Percentiles rank a stretch among this genome's conserved stretches.
These are phyloP conservation scores for Tetropium fuscum DNA, from an alignment of 2,888 invertebrate genomes.

Conservation along the genomic window DNA sequence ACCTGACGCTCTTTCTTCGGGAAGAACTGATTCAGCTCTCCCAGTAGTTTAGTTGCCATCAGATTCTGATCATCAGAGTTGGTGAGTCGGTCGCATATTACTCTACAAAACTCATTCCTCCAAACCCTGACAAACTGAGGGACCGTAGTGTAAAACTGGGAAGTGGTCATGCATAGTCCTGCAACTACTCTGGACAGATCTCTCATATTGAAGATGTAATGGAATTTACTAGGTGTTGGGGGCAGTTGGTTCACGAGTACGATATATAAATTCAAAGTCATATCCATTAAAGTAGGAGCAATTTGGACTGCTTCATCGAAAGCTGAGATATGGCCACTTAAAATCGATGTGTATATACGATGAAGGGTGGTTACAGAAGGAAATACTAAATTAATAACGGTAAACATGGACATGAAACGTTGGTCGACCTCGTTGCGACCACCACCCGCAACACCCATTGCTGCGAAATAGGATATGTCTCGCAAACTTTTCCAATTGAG, in stretches of 20 bases:
- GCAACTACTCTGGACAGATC: conserved; percentile 86
- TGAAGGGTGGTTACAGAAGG: conserved; percentile 82
- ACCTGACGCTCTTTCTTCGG: conserved; percentile 66
- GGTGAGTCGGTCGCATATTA: conserved; percentile 89
- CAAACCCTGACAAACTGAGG: conserved; percentile 86
- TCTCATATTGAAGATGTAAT: conserved; percentile 94
- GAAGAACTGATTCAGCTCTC: conserved; percentile 72
- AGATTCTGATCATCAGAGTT: conserved; percentile 74
- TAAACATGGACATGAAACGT: conserved; percentile 92
- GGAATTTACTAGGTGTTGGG: conserved; percentile 93
- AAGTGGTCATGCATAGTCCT: conserved; percentile 83
- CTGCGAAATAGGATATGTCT: conserved; percentile 84
- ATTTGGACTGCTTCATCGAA: conserved; percentile 79
- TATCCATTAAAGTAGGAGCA: conserved; percentile 76
- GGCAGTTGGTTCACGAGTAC: conserved; percentile 82
- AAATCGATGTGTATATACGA: conserved; percentile 86
- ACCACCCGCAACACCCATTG: conserved; percentile 91
- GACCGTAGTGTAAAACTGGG: conserved; percentile 75
- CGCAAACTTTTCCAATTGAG: conserved; percentile 90
- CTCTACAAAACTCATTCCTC: conserved; percentile 90
- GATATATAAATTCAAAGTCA: conserved; percentile 88
- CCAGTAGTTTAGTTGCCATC: conserved; percentile 72
- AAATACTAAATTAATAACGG: conserved; percentile 87
- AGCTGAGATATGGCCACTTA: conserved; percentile 79
- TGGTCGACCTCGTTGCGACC: conserved; percentile 92